Base-by-base conservation (phyloP, 2,888 invertebrate genomes). In the Synergus laeviventris region DNA sequence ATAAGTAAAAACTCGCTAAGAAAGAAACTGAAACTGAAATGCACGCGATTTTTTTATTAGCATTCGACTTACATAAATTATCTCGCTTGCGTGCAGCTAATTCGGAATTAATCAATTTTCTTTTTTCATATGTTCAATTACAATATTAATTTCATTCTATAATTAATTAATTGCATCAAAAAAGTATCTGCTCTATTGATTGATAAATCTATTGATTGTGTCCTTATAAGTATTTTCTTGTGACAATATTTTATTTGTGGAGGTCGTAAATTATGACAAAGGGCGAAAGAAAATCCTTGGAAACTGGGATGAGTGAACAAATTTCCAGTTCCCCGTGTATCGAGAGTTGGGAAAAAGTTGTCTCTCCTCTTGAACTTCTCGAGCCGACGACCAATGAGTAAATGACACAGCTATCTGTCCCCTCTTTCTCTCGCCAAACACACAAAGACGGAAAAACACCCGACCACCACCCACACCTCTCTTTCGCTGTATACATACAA, bases 401-500 rank as follows among this genome's bases (percentile, higher is more conserved):
- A 88, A 88, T 89, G 88, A 88, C 88, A 87, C 81, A 85, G 86
- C 85, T 77, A 81, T 81, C 84, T 85, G 82, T 81, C 80, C 78
- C 76, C 79, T 36, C 70, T 70, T 81, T 84, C 84, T 82, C 84
- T 86, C 80, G 79, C 81, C 83, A 85, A 86, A 87, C 85, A 84
- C 82, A 83, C 85, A 80, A 78, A 80, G 78, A 79, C 76, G 80
- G 76, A 82, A 81, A 80, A 76, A 77, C 62, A 77, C 77, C 74
- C 39, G 66, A 61, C 74, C 60, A 61, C 74, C 60, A 74, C 73
- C 54, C 76, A 75, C 74, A 77, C 76, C 74, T 70, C 73, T 74
- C 75, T 74, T 64, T 74, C 75, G 62, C 56, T 56, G 78, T 70
- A 24, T 81, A 56, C 75, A 85, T 87, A 88, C 88, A 88, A 89